phyloP scores from a whole-genome alignment of 2,888 invertebrate genomes.

The Notodonta dromedarius region DNA sequence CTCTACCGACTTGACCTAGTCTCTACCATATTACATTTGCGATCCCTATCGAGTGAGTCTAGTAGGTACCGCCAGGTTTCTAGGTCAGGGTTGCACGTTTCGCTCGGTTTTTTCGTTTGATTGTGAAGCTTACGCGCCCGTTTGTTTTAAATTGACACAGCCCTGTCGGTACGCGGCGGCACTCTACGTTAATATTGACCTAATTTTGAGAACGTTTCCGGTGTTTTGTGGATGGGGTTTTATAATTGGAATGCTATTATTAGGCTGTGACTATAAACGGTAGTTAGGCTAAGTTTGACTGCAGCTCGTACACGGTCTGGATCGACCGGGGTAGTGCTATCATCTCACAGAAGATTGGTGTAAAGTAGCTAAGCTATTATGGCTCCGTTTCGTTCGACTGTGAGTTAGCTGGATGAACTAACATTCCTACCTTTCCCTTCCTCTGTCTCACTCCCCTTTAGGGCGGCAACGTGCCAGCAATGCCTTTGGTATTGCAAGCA shows the following conservation, averaged over 20 bases:
- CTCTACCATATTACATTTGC: slow-evolving; percentile 20
- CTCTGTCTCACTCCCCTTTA: too few species aligned
- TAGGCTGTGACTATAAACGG: neutral
- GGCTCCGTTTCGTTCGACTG: too few species aligned
- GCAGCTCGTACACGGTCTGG: too few species aligned
- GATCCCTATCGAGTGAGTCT: slow-evolving; percentile 18
- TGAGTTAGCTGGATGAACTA: too few species aligned
- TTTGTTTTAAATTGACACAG: slow-evolving; percentile 45
- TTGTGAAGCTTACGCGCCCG: slow-evolving; percentile 49
- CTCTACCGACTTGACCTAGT: neutral
- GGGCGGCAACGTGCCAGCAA: too few species aligned
- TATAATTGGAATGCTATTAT: slow-evolving; percentile 3
- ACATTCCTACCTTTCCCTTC: too few species aligned
- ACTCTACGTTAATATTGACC: slow-evolving; percentile 1
- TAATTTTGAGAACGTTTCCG: neutral
- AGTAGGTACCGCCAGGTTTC: slow-evolving; percentile 22
- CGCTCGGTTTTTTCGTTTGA: slow-evolving; percentile 54
- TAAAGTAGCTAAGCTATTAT: too few species aligned
- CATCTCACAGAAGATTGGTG: too few species aligned
- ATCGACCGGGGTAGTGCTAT: too few species aligned
- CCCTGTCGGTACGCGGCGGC: slow-evolving; percentile 3
- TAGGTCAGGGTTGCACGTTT: slow-evolving; percentile 53
- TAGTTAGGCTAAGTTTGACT: too few species aligned
- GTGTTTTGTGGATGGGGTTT: neutral
- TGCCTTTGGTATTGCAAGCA: too few species aligned